These are phyloP conservation scores for Puma concolor DNA, from an alignment of 2,113 vertebrate species.

Conservation along the genomic window DNA sequence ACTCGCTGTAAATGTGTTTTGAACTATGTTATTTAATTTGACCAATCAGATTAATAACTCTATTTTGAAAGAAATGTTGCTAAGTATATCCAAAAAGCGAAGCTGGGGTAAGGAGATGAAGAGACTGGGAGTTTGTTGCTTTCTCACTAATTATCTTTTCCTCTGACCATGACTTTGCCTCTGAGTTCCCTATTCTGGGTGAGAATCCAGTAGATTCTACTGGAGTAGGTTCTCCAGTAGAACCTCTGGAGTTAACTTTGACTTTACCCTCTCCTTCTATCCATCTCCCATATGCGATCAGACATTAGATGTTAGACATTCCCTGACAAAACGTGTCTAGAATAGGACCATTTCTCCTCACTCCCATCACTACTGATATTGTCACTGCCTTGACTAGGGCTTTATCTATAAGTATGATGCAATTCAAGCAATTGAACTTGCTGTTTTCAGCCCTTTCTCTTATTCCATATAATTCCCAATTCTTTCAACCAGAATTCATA, in stretches of 20 bases:
- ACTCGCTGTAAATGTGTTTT: background rate
- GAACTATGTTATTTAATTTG: background rate
- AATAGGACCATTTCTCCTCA: background rate
- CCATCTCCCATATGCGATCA: background rate
- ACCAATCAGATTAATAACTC: background rate
- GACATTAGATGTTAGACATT: background rate
- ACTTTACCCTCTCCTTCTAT: background rate
- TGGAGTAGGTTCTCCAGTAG: background rate
- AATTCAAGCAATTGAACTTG: background rate
- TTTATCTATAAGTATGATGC: background rate
- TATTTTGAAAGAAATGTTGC: background rate
- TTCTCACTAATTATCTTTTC: background rate
- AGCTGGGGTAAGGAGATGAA: background rate
- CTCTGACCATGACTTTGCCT: background rate
- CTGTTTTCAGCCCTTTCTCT: background rate
- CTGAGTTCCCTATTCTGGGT: background rate
- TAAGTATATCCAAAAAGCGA: background rate
- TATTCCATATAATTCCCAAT: background rate
- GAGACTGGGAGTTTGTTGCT: background rate
- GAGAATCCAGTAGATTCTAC: too few species aligned
- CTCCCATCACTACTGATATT: background rate
- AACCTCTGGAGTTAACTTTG: background rate
- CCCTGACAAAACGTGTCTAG: background rate
- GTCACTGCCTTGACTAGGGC: background rate
- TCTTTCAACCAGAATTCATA: background rate